Conservation (phyloP, 2,888 invertebrate species). For the Drosophila macrothrix region DNA sequence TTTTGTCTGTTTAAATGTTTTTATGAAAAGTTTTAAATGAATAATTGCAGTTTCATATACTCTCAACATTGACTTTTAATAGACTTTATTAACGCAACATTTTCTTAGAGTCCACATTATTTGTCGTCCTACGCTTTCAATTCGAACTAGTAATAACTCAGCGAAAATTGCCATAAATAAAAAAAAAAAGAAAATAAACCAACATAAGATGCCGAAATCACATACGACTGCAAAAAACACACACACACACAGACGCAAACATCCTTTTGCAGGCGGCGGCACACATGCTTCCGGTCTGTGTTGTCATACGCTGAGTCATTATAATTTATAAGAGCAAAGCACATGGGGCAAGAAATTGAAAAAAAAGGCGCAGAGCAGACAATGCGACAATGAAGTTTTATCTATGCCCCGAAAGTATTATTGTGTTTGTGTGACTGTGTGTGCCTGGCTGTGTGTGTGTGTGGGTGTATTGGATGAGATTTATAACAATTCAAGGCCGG, state of each 20-base stretch:
- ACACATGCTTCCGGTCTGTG: slow-evolving; percentile 63
- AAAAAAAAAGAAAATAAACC: slow-evolving; percentile 35
- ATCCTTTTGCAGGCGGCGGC: slow-evolving; percentile 30
- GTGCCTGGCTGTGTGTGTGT: neutral
- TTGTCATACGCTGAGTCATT: slow-evolving; percentile 72
- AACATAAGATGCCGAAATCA: slow-evolving; percentile 25
- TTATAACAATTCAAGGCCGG: slow-evolving; percentile 74
- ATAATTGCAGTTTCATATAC: slow-evolving; percentile 53
- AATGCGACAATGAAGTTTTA: slow-evolving; percentile 72
- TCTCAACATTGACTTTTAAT: slow-evolving; percentile 50
- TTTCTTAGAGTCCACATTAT: slow-evolving; percentile 28
- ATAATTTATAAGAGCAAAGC: slow-evolving; percentile 67
- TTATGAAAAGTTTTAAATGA: slow-evolving; percentile 13
- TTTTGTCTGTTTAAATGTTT: neutral
- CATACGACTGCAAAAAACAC: slow-evolving; percentile 19
- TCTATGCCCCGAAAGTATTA: slow-evolving; percentile 10
- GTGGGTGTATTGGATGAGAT: slow-evolving; percentile 40
- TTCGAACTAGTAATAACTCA: slow-evolving; percentile 59
- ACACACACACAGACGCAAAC: slow-evolving; percentile 12
- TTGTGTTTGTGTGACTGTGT: slow-evolving; percentile 7
- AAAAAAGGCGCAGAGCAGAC: slow-evolving; percentile 45
- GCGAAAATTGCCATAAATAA: slow-evolving; percentile 63
- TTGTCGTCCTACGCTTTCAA: slow-evolving; percentile 43
- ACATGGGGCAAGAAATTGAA: slow-evolving; percentile 34
- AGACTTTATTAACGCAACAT: slow-evolving; percentile 35